These are phyloP conservation scores for Macrobrachium rosenbergii DNA, from an alignment of 1,140 invertebrate species.

Conservation along the genomic window DNA sequence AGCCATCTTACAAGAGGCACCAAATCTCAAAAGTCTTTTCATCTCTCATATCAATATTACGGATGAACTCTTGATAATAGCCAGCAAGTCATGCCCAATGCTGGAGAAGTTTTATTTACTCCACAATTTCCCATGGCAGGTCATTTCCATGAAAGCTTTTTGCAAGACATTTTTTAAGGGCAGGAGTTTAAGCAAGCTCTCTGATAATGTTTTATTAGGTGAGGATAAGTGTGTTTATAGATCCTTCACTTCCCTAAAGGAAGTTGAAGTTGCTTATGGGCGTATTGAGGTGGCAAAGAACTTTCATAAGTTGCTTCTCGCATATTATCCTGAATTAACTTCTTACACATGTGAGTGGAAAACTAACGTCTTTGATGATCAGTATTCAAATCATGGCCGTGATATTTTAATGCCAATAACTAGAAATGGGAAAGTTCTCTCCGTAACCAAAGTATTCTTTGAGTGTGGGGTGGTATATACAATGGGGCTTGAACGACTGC, in stretches of 20 bases:
- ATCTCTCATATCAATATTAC: slow-evolving; percentile 56
- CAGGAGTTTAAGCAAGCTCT: not conserved
- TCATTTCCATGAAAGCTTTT: slow-evolving; percentile 45
- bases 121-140: slow-evolving; percentile 48
- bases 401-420: slow-evolving; percentile 39
- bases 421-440: not conserved
- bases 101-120: slow-evolving; percentile 36
- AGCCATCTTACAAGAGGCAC: slow-evolving; percentile 23
- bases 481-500: not conserved
- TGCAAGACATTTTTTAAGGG: slow-evolving; percentile 43
- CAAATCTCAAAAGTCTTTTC: slow-evolving; percentile 4
- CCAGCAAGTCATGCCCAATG: slow-evolving; percentile 9
- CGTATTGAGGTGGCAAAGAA: slow-evolving; percentile 39
- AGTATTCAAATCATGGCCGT: slow-evolving; percentile 36
- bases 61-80: slow-evolving; percentile 34
- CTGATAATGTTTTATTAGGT: not conserved
- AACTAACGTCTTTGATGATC: slow-evolving; percentile 57
- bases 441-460: slow-evolving; percentile 41
- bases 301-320: slow-evolving; percentile 51
- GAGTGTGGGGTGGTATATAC: slow-evolving; percentile 29
- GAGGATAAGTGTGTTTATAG: not conserved
- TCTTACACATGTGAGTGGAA: slow-evolving; percentile 52
- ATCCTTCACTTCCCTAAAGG: slow-evolving; percentile 33
- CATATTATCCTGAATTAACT: slow-evolving; percentile 41
- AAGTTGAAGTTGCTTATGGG: slow-evolving; percentile 54